A percentile compares a stretch with the other conserved stretches of the same genome.
Conservation (phyloP, 2,797 vertebrate genomes). For the Coregonus suidteri region DNA sequence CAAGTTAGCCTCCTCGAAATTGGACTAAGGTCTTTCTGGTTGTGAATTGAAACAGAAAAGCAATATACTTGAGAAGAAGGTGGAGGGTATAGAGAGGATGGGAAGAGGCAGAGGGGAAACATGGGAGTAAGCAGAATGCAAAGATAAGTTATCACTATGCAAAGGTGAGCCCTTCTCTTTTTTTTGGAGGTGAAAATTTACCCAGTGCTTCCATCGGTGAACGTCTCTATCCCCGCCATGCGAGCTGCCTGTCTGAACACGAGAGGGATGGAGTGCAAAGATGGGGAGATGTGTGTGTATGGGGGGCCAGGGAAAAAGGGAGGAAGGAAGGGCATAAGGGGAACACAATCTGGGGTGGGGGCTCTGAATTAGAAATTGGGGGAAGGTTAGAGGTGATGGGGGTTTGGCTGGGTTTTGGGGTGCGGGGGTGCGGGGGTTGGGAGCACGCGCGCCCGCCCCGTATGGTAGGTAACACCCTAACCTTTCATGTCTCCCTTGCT, state of each 20-base stretch:
- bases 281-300: slow-evolving; percentile 59
- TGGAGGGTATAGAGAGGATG: slow-evolving; percentile 40
- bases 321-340: slow-evolving; percentile 45
- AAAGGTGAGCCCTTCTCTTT: slow-evolving; percentile 67
- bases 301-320: slow-evolving; percentile 57
- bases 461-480: slow-evolving; percentile 70
- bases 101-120: slow-evolving; percentile 56
- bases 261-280: slow-evolving; percentile 73
- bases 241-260: slow-evolving; percentile 79
- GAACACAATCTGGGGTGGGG: slow-evolving; percentile 56
- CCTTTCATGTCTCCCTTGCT: slow-evolving; percentile 66
- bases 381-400: slow-evolving; percentile 59
- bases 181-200: slow-evolving; percentile 76
- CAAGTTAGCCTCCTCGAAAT: slow-evolving; percentile 55
- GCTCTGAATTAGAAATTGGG: slow-evolving; percentile 61
- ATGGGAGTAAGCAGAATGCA: slow-evolving; percentile 38
- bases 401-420: slow-evolving; percentile 31
- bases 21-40: slow-evolving; percentile 38
- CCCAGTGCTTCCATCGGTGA: slow-evolving; percentile 90
- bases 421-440: slow-evolving; percentile 15
- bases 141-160: slow-evolving; percentile 73
- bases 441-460: slow-evolving; percentile 15
- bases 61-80: slow-evolving; percentile 32
- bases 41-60: slow-evolving; percentile 57
- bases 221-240: slow-evolving; percentile 88